Evolutionary conservation across 2,888 invertebrate species (phyloP).

Genomic region (Xanthia icteritia): DNA sequence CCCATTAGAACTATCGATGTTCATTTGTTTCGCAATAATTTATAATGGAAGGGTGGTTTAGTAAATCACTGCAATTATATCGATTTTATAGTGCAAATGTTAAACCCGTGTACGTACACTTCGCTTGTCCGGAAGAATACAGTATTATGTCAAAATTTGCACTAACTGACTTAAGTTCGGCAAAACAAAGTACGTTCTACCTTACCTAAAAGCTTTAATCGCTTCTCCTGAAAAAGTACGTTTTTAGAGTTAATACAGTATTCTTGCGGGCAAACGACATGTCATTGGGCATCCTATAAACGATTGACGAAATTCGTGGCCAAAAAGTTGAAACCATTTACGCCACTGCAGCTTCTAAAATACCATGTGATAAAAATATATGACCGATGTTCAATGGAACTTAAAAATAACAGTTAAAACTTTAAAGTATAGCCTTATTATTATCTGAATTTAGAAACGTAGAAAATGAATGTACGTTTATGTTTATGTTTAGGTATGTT

Average conservation of each 20-base stretch:
- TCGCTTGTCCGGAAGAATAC: too few relatives aligned
- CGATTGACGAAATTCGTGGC: not conserved
- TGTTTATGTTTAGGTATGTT: too few relatives aligned
- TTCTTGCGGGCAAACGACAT: too few relatives aligned
- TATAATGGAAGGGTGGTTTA: not conserved
- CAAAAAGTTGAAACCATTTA: not conserved
- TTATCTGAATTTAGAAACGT: not conserved
- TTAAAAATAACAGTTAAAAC: not conserved
- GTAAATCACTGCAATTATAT: not conserved
- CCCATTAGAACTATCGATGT: not conserved
- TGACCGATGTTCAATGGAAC: not conserved
- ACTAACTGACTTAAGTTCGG: too few relatives aligned
- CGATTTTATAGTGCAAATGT: constrained; percentile 1
- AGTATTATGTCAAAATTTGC: too few relatives aligned
- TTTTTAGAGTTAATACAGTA: too few relatives aligned
- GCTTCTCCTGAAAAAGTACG: too few relatives aligned
- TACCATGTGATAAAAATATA: not conserved
- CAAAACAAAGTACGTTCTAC: too few relatives aligned
- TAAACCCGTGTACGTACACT: not conserved
- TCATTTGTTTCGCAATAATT: not conserved
- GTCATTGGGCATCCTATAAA: not conserved
- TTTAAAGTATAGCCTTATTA: not conserved
- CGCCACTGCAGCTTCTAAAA: not conserved
- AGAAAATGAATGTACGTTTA: not conserved
- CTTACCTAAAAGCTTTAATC: too few relatives aligned